Percentiles rank a stretch among this genome's conserved stretches.
Conservation (phyloP, 2,888 invertebrate species). For the Teleiodes luculella region DNA sequence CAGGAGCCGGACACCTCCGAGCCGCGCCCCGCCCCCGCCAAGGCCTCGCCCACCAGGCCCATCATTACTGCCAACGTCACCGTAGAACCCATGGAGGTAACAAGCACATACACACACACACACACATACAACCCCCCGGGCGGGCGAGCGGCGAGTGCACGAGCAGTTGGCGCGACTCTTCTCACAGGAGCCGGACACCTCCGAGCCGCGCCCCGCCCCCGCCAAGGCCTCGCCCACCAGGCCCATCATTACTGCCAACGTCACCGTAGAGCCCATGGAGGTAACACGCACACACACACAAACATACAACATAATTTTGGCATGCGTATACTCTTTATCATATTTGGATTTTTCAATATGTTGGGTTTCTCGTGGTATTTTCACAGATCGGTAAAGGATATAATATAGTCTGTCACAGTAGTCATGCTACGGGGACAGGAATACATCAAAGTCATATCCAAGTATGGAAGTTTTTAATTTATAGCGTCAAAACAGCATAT, state of each 20-base stretch:
- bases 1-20: constrained; percentile 23
- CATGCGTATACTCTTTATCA: too few relatives aligned
- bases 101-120: too few relatives aligned
- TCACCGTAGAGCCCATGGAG: constrained; percentile 57
- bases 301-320: too few relatives aligned
- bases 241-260: constrained; percentile 36
- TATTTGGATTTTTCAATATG: too few relatives aligned
- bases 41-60: constrained; percentile 16
- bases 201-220: constrained; percentile 11
- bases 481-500: too few relatives aligned
- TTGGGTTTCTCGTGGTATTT: too few relatives aligned
- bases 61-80: constrained; percentile 40
- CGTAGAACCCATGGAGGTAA: constrained; percentile 60
- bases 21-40: constrained; percentile 12
- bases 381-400: too few relatives aligned
- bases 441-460: too few relatives aligned
- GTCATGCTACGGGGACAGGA: too few relatives aligned
- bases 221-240: constrained; percentile 18
- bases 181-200: not conserved
- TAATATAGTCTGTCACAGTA: too few relatives aligned
- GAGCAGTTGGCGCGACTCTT: not conserved
- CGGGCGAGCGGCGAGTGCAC: constrained; percentile 84
- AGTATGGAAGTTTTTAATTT: too few relatives aligned
- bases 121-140: constrained; percentile 78
- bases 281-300: too few relatives aligned